Evolutionary conservation across 1,140 invertebrate species (phyloP).

Genomic region (Andricus grossulariae): DNA sequence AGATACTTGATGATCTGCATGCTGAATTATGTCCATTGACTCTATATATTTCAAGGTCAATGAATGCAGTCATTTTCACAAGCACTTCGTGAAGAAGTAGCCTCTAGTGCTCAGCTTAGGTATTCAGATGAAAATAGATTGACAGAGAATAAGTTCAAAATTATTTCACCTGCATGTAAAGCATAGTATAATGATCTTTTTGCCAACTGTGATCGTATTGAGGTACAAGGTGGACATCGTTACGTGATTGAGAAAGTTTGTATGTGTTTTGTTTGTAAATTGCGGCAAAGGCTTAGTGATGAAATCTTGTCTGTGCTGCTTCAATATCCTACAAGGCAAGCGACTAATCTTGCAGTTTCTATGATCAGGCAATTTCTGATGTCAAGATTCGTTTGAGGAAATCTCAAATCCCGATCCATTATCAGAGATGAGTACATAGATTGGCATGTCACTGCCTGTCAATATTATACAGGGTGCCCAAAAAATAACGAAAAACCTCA

Average conservation of each 20-base stretch:
- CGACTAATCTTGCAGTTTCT: too few species aligned
- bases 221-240: neutral
- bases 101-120: neutral
- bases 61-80: neutral
- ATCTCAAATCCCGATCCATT: conserved; percentile 24
- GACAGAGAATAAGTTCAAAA: too few species aligned
- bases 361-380: too few species aligned
- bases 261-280: conserved; percentile 2
- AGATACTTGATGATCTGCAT: too few species aligned
- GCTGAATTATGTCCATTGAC: neutral
- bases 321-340: conserved; percentile 24
- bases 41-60: too few species aligned
- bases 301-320: too few species aligned
- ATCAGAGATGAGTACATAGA: conserved; percentile 1
- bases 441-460: conserved; percentile 33
- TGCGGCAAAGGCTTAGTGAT: neutral
- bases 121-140: neutral
- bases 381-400: neutral
- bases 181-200: too few species aligned
- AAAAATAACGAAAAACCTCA: conserved; percentile 33
- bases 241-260: neutral
- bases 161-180: too few species aligned
- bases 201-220: neutral
- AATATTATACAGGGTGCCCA: too few species aligned
- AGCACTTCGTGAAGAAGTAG: too few species aligned